phyloP scores from a whole-genome alignment of 35 echinoderm and acorn worm genomes.

The Chiridota heheva region DNA sequence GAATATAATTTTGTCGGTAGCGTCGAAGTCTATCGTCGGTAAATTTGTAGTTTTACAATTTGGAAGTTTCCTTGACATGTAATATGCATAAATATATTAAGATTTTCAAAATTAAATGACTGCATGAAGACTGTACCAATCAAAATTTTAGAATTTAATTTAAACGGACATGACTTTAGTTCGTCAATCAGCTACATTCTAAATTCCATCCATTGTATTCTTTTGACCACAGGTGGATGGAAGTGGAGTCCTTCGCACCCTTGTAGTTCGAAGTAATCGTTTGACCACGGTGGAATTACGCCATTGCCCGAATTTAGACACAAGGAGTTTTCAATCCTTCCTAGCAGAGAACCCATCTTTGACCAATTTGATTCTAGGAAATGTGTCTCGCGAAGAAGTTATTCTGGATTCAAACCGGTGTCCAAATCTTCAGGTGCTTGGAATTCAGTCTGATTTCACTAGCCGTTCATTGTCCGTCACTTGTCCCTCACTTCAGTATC shows the following conservation, averaged over 20 bases:
- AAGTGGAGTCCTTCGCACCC: conserved; percentile 56
- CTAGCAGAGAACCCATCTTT: conserved; percentile 70
- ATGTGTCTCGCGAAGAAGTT: conserved; percentile 59
- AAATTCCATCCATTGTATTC: no score
- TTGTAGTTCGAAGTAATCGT: conserved; percentile 63
- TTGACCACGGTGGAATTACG: conserved; percentile 64
- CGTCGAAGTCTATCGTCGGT: no score
- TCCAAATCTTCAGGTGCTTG: conserved; percentile 63
- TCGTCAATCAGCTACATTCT: no score
- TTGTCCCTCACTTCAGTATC: conserved; percentile 61
- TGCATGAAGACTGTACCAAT: no score
- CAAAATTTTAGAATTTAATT: no score
- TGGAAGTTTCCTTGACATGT: no score
- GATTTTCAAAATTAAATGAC: no score
- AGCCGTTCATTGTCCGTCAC: conserved; percentile 58
- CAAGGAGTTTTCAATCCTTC: conserved; percentile 51
- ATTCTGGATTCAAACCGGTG: conserved; percentile 56
- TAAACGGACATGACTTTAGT: no score
- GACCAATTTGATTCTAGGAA: conserved; percentile 52
- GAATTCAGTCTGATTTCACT: conserved; percentile 67
- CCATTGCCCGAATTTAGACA: conserved; percentile 62
- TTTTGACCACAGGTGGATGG: conserved; percentile 86
- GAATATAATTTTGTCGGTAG: no score
- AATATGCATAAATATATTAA: no score
- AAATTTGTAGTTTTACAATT: no score